These are phyloP conservation scores for Rhabdomys dilectus DNA, from an alignment of 2,113 vertebrate species.

Conservation along the genomic window DNA sequence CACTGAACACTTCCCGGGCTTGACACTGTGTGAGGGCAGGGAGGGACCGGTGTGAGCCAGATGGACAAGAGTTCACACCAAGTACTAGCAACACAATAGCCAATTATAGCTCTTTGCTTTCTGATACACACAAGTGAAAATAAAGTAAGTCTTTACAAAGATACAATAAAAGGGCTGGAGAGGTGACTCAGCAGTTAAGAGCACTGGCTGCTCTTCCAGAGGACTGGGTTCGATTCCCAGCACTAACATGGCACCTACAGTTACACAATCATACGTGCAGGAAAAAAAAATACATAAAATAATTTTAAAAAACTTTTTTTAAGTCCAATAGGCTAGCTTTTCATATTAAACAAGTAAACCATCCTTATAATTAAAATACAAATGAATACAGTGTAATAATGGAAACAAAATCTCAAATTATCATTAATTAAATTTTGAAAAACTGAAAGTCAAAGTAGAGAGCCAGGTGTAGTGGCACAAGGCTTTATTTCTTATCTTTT, in stretches of 20 bases:
- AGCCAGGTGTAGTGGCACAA: neutral
- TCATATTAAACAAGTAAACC: neutral
- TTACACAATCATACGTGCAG: neutral
- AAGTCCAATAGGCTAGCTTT: neutral
- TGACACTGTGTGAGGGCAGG: neutral
- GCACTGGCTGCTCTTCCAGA: neutral
- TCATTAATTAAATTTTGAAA: neutral
- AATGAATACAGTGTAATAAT: neutral
- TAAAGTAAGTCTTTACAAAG: neutral
- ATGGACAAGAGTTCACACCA: neutral
- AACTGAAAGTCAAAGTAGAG: neutral
- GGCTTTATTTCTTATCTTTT: no score
- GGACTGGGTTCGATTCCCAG: neutral
- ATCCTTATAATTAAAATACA: neutral
- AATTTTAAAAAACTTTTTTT: neutral
- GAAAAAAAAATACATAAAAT: neutral
- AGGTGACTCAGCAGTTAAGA: neutral
- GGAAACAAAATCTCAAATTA: slow-evolving; percentile 8
- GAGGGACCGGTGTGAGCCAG: neutral
- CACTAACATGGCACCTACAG: neutral
- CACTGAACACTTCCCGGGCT: neutral
- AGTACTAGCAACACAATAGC: neutral
- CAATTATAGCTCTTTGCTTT: neutral
- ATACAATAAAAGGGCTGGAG: neutral
- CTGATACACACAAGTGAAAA: neutral